Conservation (phyloP, 2,797 vertebrate species). For the Paramormyrops hopkinsi region DNA sequence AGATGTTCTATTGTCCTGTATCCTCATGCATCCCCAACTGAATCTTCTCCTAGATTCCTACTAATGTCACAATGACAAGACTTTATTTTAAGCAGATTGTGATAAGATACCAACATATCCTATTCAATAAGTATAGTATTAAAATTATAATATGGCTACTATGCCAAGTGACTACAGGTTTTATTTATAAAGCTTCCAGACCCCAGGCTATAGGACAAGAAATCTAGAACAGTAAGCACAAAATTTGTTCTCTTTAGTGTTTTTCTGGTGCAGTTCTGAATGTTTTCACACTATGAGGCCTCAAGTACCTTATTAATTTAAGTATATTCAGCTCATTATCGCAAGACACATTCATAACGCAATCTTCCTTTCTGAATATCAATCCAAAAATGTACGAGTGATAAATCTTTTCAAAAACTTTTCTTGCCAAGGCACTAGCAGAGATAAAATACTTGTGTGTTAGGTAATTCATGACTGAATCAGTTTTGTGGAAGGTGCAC, state of each 20-base stretch:
- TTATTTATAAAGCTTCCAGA: not conserved
- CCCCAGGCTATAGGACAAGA: not conserved
- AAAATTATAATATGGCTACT: not conserved
- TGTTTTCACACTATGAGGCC: not conserved
- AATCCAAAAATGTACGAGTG: not conserved
- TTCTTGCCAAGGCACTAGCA: not conserved
- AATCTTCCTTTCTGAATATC: not conserved
- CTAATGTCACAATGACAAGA: slow-evolving; percentile 1
- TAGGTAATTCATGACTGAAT: not conserved
- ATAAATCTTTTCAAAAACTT: not conserved
- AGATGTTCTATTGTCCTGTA: slow-evolving; percentile 40
- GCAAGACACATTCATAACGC: not conserved
- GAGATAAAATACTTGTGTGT: not conserved
- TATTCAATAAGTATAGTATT: not conserved
- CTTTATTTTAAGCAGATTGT: not conserved
- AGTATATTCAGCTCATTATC: not conserved
- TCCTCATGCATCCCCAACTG: slow-evolving; percentile 13
- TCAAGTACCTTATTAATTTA: not conserved
- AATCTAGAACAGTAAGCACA: not conserved
- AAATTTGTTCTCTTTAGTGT: not conserved
- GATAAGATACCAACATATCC: not conserved
- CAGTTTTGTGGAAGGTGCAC: not conserved
- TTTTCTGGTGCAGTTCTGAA: not conserved
- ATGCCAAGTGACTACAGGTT: not conserved
- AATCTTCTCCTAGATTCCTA: not conserved